phyloP scores from a whole-genome alignment of 1,140 invertebrate genomes.

The Venustaconcha ellipsiformis region DNA sequence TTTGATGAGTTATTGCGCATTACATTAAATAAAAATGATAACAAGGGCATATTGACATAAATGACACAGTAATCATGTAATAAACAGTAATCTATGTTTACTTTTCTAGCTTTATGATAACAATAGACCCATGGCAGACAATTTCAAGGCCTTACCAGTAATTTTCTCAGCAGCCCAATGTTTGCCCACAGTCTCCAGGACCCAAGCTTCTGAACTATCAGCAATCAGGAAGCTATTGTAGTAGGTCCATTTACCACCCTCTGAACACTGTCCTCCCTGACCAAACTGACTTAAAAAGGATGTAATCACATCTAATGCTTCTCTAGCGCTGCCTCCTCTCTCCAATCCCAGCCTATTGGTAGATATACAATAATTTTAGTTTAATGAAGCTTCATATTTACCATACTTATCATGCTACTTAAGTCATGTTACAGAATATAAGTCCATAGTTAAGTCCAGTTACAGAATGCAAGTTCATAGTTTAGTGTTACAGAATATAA shows the following conservation, averaged over 20 bases:
- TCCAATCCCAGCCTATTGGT: conserved; percentile 77
- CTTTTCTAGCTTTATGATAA: neutral
- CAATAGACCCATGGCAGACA: neutral
- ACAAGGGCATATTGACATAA: neutral
- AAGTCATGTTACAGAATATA: neutral
- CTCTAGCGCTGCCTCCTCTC: conserved; percentile 74
- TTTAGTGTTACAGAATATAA: no score
- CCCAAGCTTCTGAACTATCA: conserved; percentile 61
- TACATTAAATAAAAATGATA: neutral
- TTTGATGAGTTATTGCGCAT: no score
- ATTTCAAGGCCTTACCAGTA: conserved; percentile 68
- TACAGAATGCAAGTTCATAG: neutral
- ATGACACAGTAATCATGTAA: no score
- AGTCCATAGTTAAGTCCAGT: neutral
- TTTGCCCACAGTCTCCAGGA: conserved; percentile 56
- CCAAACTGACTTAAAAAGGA: conserved; percentile 77
- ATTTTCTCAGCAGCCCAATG: conserved; percentile 83
- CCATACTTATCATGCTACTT: neutral
- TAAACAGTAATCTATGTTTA: neutral
- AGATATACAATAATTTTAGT: conserved; percentile 1
- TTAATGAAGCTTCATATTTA: neutral
- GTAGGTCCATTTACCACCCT: conserved; percentile 49
- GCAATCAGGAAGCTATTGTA: conserved; percentile 61
- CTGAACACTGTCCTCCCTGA: conserved; percentile 74
- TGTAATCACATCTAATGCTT: conserved; percentile 77